These are phyloP conservation scores for Siniperca undulata DNA, from an alignment of 2,797 vertebrate species.

Conservation along the genomic window DNA sequence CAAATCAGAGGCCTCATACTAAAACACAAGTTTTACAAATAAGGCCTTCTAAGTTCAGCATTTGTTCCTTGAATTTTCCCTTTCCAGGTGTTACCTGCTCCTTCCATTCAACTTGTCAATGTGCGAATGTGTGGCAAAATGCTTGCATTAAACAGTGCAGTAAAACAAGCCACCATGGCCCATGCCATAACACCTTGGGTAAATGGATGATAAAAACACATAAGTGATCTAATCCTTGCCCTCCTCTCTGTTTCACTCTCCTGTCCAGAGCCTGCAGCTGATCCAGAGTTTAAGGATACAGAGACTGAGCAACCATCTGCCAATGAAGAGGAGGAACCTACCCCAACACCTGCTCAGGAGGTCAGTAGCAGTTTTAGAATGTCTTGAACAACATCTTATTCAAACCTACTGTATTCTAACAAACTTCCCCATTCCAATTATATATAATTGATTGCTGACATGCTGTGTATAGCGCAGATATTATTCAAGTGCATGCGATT, in stretches of 20 bases:
- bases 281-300: not conserved
- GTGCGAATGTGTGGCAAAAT: not conserved
- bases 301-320: constrained; percentile 5
- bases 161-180: not conserved
- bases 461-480: not conserved
- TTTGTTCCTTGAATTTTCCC: not conserved
- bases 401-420: not conserved
- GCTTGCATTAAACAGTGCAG: not conserved
- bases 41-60: not conserved
- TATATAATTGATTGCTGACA: not conserved
- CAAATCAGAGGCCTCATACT: not conserved
- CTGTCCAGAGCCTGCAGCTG: constrained; percentile 16
- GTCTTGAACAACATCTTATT: not conserved
- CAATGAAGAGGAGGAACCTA: not conserved
- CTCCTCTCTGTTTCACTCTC: not conserved
- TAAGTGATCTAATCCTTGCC: not conserved
- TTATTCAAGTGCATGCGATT: not conserved
- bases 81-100: not conserved
- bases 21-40: not conserved
- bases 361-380: constrained; percentile 45
- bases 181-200: not conserved
- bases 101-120: not conserved
- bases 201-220: not conserved
- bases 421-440: not conserved
- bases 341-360: constrained; percentile 2